Base-by-base conservation (phyloP, 2,797 vertebrate genomes). In the Pseudochaenichthys georgianus region DNA sequence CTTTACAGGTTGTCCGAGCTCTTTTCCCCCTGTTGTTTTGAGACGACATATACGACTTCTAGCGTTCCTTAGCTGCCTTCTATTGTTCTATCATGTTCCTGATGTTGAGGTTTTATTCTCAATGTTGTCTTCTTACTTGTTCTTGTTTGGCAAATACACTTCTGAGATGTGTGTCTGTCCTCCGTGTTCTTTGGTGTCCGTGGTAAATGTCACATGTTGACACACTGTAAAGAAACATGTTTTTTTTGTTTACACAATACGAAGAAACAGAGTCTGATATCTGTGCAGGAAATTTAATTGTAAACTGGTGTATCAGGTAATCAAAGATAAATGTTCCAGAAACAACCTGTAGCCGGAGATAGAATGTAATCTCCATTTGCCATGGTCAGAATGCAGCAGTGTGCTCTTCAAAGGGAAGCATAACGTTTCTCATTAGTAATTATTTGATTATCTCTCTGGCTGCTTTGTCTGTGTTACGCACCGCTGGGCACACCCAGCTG, bases 391-490 rank as follows among this genome's bases (percentile, higher is more conserved):
- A 76, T 67, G 61, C 83, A 64, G 53, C 76, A 68, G 51, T 42
- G 75, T 64, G 62, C 81, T 87, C 80, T 86, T 89, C 83, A 92
- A 91, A 89, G 77, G 38, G 73, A 75, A 59, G 75, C 68, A 73
- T 72, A 82, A 82, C 77, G 12, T 67, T 80, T 82, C 78, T 87
- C 81, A 82, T 86, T 88, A 82, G 76, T 77, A 84, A 86, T 87
- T 84, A 88, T 91, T 90, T 89, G 85, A 90, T 91, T 81, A 87
- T 84, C 81, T 91, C 78, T 85, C 55, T 16, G 59, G 73, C 77
- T 82, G 84, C 77, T 74, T 80, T 80, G 64, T 84, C 78, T 67
- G 38, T 76, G 71, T 68, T 85, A 66, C 19, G 76, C 78, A 82
- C 75, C 59, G 4, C 70, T 48, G 78, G 66, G 77, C 50, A 83